Conservation (phyloP, 30 jellyfish, hydroid and myxozoan species). For the Aurelia sp. region DNA sequence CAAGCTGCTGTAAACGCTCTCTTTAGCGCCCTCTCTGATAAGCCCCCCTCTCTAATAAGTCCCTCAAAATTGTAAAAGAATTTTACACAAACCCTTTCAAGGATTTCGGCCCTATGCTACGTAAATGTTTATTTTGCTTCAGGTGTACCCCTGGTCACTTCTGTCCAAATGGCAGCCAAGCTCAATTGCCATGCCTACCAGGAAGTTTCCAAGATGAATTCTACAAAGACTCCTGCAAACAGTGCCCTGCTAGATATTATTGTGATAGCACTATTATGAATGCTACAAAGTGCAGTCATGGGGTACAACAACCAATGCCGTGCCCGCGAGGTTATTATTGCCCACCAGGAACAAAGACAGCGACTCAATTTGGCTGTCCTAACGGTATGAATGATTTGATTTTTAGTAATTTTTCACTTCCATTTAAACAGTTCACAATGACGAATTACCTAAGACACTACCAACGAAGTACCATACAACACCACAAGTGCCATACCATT, state of each 20-base stretch:
- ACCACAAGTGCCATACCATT: no score
- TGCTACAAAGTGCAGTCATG: conserved; percentile 71
- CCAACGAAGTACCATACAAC: no score
- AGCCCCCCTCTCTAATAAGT: no score
- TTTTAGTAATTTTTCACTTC: no score
- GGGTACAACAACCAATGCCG: conserved; percentile 75
- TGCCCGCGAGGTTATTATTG: conserved; percentile 94
- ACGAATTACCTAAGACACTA: no score
- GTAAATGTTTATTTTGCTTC: background rate
- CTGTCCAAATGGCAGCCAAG: conserved; percentile 92
- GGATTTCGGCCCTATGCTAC: no score
- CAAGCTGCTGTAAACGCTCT: no score
- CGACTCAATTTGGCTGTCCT: conserved; percentile 77
- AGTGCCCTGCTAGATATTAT: conserved; percentile 84
- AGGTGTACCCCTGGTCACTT: conserved; percentile 97
- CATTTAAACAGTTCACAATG: no score
- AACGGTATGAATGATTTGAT: conserved; percentile 62
- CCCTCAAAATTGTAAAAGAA: no score
- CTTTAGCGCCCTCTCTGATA: no score
- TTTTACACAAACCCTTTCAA: no score
- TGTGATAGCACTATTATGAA: conserved; percentile 88
- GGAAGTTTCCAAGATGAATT: conserved; percentile 92
- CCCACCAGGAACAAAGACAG: conserved; percentile 79
- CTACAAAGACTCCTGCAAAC: conserved; percentile 63
- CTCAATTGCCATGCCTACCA: conserved; percentile 79